Conservation (phyloP, 2,113 vertebrate genomes). For the Zosterops borbonicus region DNA sequence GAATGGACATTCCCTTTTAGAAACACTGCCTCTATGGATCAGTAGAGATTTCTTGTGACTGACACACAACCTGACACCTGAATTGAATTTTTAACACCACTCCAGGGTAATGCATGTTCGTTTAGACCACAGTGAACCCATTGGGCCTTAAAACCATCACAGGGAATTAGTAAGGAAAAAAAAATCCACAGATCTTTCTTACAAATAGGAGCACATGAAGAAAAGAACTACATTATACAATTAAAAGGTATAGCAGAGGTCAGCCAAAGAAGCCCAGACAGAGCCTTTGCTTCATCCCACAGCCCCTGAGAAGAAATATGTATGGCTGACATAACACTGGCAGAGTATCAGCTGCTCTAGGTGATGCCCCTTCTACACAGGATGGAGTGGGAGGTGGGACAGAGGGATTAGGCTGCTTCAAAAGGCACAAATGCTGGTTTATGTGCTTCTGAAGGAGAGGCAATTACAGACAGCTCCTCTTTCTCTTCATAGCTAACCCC, state of each 20-base stretch:
- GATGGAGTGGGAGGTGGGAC: background rate
- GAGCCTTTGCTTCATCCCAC: background rate
- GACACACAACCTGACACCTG: background rate
- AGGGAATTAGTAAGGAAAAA: background rate
- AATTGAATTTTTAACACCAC: background rate
- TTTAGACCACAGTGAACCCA: background rate
- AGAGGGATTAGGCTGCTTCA: background rate
- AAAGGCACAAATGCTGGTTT: background rate
- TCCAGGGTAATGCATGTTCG: fast-evolving
- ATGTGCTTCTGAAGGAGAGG: background rate
- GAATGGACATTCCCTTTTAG: background rate
- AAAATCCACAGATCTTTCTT: background rate
- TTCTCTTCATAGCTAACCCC: background rate
- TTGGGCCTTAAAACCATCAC: background rate
- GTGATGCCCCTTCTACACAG: background rate
- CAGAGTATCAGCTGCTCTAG: background rate
- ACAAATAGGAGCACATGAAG: background rate
- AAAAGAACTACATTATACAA: background rate
- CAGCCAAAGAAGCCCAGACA: background rate
- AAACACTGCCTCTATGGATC: background rate
- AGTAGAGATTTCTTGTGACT: background rate
- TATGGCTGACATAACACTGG: background rate
- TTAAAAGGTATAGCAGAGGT: background rate
- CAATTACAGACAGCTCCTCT: background rate
- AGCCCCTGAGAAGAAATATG: background rate